These are phyloP conservation scores for Nestor notabilis DNA, from an alignment of 2,113 vertebrate genomes.

Conservation along the genomic window DNA sequence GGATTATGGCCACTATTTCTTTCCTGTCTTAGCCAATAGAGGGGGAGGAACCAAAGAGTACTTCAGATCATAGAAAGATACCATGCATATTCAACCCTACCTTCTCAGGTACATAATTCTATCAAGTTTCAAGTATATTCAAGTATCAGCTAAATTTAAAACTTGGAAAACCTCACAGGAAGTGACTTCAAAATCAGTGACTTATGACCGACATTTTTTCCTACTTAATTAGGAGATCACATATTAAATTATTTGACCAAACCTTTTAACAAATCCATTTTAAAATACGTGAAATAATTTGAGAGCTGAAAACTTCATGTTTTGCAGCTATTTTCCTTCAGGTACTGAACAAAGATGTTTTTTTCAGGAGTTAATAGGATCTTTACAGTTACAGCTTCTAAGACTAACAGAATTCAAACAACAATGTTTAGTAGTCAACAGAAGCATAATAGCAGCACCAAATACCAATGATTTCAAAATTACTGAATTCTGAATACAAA, in stretches of 20 bases:
- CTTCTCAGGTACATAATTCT: neutral
- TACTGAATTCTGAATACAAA: neutral
- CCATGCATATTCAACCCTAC: fast-evolving
- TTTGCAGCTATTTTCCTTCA: neutral
- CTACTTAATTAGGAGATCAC: neutral
- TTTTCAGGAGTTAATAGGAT: neutral
- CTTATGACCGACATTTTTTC: neutral
- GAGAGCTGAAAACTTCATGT: neutral
- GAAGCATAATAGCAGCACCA: neutral
- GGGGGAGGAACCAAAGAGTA: fast-evolving
- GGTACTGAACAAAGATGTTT: neutral
- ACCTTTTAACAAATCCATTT: neutral
- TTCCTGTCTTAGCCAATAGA: neutral
- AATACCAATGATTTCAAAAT: neutral
- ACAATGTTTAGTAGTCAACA: neutral
- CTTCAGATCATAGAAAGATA: neutral
- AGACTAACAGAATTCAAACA: neutral
- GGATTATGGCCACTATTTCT: neutral
- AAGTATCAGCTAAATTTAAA: neutral
- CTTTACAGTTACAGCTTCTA: neutral
- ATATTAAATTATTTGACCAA: neutral
- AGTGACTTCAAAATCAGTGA: neutral
- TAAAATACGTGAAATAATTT: neutral
- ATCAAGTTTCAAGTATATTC: neutral
- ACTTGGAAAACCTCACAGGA: neutral